Conservation (phyloP, 2,113 vertebrate genomes). For the Cinclus mexicanus region DNA sequence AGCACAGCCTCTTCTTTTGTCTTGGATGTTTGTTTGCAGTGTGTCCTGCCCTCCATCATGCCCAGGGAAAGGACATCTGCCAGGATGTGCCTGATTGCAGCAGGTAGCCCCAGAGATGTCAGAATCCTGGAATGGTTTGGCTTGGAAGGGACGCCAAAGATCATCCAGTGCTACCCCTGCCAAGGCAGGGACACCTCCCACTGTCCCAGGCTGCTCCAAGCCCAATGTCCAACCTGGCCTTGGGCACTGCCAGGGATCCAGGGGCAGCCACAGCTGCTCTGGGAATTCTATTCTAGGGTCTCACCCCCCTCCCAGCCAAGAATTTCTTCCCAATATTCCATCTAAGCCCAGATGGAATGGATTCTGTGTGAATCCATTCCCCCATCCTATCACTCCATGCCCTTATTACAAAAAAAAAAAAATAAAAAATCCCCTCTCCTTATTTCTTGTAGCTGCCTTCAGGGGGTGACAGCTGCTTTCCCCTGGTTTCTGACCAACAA, state of each 20-base stretch:
- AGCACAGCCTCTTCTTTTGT: background rate
- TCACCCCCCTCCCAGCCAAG: too few relatives aligned
- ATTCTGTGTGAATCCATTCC: background rate
- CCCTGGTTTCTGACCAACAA: background rate
- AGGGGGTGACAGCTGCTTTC: too few relatives aligned
- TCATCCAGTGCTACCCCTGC: too few relatives aligned
- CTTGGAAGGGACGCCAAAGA: too few relatives aligned
- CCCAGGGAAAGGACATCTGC: background rate
- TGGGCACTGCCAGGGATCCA: too few relatives aligned
- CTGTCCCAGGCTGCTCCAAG: too few relatives aligned
- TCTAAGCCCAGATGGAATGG: too few relatives aligned
- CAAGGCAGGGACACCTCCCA: too few relatives aligned
- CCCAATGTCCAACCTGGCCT: too few relatives aligned
- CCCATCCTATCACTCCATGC: background rate
- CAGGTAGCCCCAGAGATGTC: background rate
- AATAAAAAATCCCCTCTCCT: background rate
- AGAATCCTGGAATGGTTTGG: background rate
- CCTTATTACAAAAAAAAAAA: too few relatives aligned
- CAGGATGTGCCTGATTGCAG: background rate
- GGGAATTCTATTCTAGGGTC: too few relatives aligned
- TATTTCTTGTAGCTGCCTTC: background rate
- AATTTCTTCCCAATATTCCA: background rate
- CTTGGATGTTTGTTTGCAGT: fast-evolving
- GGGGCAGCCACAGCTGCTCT: too few relatives aligned
- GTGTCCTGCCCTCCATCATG: background rate